A percentile compares a stretch with the other conserved stretches of the same genome.
Evolutionary conservation across 1,140 invertebrate genomes (phyloP).

Genomic region (Nasonia giraulti): DNA sequence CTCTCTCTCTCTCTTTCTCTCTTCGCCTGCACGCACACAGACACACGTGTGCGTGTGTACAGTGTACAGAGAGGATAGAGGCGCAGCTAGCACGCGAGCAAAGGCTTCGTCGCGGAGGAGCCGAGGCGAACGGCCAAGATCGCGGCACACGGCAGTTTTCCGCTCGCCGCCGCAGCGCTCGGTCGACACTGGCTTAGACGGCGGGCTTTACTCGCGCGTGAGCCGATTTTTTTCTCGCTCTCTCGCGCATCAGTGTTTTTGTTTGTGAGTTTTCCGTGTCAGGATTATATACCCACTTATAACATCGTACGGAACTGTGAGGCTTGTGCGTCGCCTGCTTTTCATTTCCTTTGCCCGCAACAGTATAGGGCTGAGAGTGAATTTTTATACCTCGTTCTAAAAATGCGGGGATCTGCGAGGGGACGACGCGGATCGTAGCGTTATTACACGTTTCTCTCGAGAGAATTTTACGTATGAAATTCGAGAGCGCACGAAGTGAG

Average conservation of each 20-base stretch:
- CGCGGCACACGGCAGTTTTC: conserved; percentile 37
- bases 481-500: neutral
- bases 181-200: neutral
- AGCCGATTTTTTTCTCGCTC: neutral
- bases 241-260: neutral
- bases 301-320: too few species aligned
- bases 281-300: too few species aligned
- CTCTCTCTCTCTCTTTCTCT: neutral
- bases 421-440: too few species aligned
- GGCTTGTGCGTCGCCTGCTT: too few species aligned
- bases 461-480: neutral
- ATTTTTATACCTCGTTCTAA: too few species aligned
- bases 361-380: too few species aligned
- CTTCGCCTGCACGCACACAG: too few species aligned
- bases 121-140: conserved; percentile 35
- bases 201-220: neutral
- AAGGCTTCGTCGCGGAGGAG: conserved; percentile 10
- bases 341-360: too few species aligned
- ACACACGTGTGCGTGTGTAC: too few species aligned
- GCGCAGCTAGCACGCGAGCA: neutral
- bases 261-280: too few species aligned
- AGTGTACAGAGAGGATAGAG: neutral
- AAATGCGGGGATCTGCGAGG: too few species aligned
- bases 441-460: too few species aligned
- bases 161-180: conserved; percentile 9